These are phyloP conservation scores for Drosophila sturtevanti DNA, from an alignment of 1,140 invertebrate genomes.

Conservation along the genomic window DNA sequence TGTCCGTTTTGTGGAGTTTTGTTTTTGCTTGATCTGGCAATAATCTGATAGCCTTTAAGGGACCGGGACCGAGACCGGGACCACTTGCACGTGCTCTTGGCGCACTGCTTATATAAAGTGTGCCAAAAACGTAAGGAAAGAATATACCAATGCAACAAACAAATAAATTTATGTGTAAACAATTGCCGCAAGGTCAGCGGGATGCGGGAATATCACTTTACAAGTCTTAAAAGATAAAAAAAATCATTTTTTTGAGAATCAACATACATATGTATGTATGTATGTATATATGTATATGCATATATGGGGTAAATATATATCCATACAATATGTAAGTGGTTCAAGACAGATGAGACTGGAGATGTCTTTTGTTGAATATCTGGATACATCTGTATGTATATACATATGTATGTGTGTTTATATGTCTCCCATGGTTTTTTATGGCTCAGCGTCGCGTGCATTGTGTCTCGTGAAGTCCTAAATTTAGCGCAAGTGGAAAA, in stretches of 20 bases:
- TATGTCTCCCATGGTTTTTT: slow-evolving; percentile 4
- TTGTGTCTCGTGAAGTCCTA: slow-evolving; percentile 50
- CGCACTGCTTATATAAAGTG: slow-evolving; percentile 50
- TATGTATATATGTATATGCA: no score
- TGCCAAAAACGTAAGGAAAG: slow-evolving; percentile 32
- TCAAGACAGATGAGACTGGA: neutral
- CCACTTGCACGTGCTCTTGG: slow-evolving; percentile 28
- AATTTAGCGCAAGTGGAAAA: slow-evolving; percentile 56
- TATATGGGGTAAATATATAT: no score
- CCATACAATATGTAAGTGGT: neutral
- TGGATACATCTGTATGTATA: neutral
- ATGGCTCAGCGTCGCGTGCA: slow-evolving; percentile 12
- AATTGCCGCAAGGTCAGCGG: slow-evolving; percentile 42
- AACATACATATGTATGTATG: neutral
- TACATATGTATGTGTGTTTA: no score
- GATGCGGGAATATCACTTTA: slow-evolving; percentile 26
- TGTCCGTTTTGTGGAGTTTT: neutral
- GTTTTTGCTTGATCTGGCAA: neutral
- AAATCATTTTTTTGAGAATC: neutral
- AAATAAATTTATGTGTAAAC: neutral
- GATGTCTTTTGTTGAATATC: neutral
- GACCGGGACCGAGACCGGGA: no score
- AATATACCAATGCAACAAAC: neutral
- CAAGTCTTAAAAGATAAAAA: neutral
- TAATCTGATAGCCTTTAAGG: slow-evolving; percentile 16